Conservation (phyloP, 2,113 vertebrate species). For the Polypterus senegalus region DNA sequence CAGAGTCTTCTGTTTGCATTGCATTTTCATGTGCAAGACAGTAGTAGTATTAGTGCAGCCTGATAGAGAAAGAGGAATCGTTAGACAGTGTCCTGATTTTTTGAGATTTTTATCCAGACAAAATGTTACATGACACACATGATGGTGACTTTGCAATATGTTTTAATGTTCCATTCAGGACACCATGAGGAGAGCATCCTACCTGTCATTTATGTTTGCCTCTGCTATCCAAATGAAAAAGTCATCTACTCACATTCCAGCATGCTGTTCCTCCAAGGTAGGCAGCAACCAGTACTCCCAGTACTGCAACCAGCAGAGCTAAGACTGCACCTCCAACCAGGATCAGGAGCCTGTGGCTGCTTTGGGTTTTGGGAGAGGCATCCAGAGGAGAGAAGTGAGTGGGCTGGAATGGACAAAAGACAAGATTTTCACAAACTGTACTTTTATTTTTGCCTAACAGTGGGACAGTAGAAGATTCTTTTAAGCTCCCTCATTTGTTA, state of each 20-base stretch:
- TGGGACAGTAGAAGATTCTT: neutral
- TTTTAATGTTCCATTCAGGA: too few species aligned
- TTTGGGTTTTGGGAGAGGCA: neutral
- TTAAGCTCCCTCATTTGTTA: neutral
- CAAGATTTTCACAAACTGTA: neutral
- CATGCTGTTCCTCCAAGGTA: constrained; percentile 18
- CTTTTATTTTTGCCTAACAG: neutral
- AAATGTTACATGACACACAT: too few species aligned
- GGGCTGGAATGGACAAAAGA: neutral
- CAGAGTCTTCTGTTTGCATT: too few species aligned
- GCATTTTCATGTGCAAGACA: too few species aligned
- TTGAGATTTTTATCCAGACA: too few species aligned
- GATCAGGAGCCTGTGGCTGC: constrained; percentile 19
- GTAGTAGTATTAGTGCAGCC: too few species aligned
- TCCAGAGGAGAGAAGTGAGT: constrained; percentile 17
- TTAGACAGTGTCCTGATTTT: too few species aligned
- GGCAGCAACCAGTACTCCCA: constrained; percentile 21
- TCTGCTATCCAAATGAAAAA: fast-evolving
- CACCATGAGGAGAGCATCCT: neutral
- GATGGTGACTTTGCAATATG: too few species aligned
- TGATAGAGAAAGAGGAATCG: too few species aligned
- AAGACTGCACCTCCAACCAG: constrained; percentile 15
- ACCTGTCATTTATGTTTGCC: too few species aligned
- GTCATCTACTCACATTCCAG: constrained; percentile 8
- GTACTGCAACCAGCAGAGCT: constrained; percentile 9